Conservation (phyloP, 2,888 invertebrate species). For the Nemapogon koenigi region DNA sequence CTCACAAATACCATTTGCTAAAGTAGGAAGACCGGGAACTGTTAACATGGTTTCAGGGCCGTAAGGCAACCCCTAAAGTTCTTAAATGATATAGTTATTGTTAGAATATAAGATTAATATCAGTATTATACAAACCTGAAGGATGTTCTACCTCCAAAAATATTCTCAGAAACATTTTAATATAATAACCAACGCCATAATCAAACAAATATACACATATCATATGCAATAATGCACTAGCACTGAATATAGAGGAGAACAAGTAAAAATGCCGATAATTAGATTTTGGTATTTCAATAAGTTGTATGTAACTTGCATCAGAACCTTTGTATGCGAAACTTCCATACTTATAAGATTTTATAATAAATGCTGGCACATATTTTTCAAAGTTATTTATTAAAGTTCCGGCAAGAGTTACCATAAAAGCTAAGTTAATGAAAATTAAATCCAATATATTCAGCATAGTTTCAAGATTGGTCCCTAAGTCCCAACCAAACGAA, state of each 20-base stretch:
- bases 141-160: conserved; percentile 42
- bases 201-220: conserved; percentile 54
- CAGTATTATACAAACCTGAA: conserved; percentile 61
- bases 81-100: too few species aligned
- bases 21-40: too few species aligned
- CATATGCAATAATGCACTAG: conserved; percentile 50
- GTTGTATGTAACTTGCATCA: conserved; percentile 42
- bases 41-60: too few species aligned
- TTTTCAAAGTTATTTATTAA: conserved; percentile 71
- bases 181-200: conserved; percentile 47
- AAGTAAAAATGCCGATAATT: conserved; percentile 85
- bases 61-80: too few species aligned
- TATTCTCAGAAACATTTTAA: conserved; percentile 52
- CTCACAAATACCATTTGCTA: too few species aligned
- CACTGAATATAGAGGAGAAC: conserved; percentile 68
- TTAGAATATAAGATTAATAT: too few species aligned
- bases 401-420: conserved; percentile 62
- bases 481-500: too few species aligned
- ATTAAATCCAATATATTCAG: conserved; percentile 49
- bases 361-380: conserved; percentile 69
- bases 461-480: conserved; percentile 25
- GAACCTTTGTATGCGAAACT: conserved; percentile 69
- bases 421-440: conserved; percentile 44
- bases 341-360: conserved; percentile 74
- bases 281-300: conserved; percentile 76